Conservation (phyloP, 2,888 invertebrate species). For the Ceriagrion tenellum region DNA sequence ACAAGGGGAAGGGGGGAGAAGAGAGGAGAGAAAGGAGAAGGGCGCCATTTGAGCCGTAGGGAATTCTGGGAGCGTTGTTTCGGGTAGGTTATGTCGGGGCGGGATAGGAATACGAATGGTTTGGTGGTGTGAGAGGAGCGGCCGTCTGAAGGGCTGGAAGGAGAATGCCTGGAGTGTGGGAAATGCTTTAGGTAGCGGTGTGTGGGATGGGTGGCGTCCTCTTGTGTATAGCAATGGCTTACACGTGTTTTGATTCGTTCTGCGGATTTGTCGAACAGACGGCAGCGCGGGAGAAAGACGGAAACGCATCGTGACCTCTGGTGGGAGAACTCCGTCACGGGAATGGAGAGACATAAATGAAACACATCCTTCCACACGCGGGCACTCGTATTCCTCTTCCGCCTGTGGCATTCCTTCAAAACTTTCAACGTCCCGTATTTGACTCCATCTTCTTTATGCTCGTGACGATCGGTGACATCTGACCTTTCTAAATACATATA, state of each 20-base stretch:
- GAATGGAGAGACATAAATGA: neutral
- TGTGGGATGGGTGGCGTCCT: slow-evolving; percentile 36
- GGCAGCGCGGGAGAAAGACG: neutral
- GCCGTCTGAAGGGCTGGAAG: neutral
- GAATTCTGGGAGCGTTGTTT: slow-evolving; percentile 63
- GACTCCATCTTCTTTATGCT: neutral
- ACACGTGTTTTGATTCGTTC: slow-evolving; percentile 53
- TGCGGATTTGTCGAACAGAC: slow-evolving; percentile 35
- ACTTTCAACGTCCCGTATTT: neutral
- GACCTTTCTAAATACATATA: neutral
- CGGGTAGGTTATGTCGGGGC: slow-evolving; percentile 65
- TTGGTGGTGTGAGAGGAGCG: neutral
- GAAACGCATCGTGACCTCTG: neutral
- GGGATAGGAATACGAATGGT: slow-evolving; percentile 62
- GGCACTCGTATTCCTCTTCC: neutral
- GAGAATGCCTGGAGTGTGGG: neutral
- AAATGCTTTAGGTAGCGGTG: neutral
- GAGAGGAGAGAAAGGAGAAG: neutral
- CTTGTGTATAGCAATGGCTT: slow-evolving; percentile 4
- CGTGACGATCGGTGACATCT: neutral
- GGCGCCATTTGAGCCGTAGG: slow-evolving; percentile 57
- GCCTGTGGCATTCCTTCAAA: neutral
- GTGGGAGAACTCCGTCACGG: neutral
- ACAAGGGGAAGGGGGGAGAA: neutral
- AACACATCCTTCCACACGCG: neutral